phyloP scores from a whole-genome alignment of 30 jellyfish, hydroid and myxozoan genomes.

The Morbakka virulenta region DNA sequence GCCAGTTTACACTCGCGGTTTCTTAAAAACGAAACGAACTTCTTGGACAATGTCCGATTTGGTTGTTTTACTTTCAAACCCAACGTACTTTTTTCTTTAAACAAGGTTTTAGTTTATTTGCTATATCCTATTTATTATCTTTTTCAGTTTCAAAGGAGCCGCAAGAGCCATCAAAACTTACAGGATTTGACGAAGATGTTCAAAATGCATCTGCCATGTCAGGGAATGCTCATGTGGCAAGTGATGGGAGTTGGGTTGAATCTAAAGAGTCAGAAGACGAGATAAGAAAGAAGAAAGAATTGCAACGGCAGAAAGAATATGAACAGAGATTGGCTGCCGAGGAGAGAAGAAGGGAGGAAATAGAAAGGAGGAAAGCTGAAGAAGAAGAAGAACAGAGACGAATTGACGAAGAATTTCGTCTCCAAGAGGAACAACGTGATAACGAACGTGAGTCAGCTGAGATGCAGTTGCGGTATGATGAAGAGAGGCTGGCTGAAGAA shows the following conservation, averaged over 20 bases:
- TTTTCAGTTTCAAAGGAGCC: too few relatives aligned
- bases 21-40: too few relatives aligned
- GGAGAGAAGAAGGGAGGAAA: constrained; percentile 20
- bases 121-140: too few relatives aligned
- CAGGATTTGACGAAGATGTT: too few relatives aligned
- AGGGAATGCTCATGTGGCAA: not conserved
- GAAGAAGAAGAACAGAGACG: constrained; percentile 10
- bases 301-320: constrained; percentile 7
- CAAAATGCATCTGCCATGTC: too few relatives aligned
- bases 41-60: too few relatives aligned
- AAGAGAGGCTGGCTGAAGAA: constrained; percentile 31
- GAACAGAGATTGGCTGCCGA: constrained; percentile 41
- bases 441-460: constrained; percentile 1
- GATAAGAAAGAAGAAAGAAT: constrained; percentile 47
- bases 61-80: not conserved
- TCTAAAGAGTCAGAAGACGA: too few relatives aligned
- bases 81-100: not conserved
- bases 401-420: constrained; percentile 7
- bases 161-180: too few relatives aligned
- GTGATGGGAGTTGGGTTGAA: not conserved
- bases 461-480: too few relatives aligned
- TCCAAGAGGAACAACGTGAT: not conserved
- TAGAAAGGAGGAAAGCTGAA: constrained; percentile 10
- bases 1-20: too few relatives aligned
- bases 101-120: too few relatives aligned